These are phyloP conservation scores for Carduelis carduelis DNA, from an alignment of 2,797 vertebrate genomes.

Conservation along the genomic window DNA sequence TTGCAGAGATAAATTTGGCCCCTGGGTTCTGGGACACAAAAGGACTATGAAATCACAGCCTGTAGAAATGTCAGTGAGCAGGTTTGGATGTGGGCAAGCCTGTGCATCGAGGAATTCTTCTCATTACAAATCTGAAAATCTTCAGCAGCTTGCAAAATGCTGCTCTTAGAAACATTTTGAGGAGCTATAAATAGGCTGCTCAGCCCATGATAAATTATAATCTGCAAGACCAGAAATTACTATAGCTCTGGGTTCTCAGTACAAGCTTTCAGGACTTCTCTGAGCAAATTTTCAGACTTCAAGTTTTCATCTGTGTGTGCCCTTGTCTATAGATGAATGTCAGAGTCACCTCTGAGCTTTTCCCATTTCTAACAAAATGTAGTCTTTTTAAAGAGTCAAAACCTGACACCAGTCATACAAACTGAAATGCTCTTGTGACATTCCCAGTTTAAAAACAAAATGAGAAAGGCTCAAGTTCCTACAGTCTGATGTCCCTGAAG, in stretches of 20 bases:
- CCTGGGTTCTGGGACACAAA: neutral
- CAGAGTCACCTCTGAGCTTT: neutral
- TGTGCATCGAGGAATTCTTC: neutral
- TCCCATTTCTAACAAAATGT: neutral
- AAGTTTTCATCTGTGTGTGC: neutral
- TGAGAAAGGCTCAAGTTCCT: neutral
- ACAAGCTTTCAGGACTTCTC: neutral
- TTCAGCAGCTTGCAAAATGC: neutral
- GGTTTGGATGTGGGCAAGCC: neutral
- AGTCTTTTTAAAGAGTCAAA: neutral
- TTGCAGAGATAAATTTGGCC: conserved; percentile 1
- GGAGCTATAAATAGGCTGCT: conserved; percentile 22
- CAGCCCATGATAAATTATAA: conserved; percentile 3
- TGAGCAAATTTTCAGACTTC: neutral
- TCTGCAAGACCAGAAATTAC: conserved; percentile 7
- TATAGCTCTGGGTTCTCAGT: neutral
- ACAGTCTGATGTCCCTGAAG: neutral
- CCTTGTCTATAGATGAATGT: rapidly evolving
- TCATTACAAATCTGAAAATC: neutral
- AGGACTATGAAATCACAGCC: neutral
- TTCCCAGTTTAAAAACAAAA: neutral
- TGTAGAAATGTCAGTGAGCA: neutral
- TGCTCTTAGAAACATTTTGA: neutral
- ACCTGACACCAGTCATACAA: neutral
- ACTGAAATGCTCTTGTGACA: neutral